Percentiles rank a stretch among this genome's conserved stretches.
These are phyloP conservation scores for Mythimna ferrago DNA, from an alignment of 2,888 invertebrate genomes.

Conservation along the genomic window DNA sequence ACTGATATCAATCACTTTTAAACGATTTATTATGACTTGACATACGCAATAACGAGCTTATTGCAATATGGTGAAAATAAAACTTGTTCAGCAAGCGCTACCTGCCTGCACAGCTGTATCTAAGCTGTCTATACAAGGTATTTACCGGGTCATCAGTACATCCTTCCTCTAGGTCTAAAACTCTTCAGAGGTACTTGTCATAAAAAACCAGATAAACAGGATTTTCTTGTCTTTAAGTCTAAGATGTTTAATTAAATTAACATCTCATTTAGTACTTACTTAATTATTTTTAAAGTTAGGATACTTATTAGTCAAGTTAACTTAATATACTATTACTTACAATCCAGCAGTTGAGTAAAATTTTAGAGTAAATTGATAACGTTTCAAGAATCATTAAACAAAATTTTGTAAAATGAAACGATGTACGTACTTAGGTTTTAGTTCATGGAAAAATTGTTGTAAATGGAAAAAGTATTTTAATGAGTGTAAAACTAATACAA, in stretches of 20 bases:
- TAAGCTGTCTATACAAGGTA: neutral
- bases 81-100: neutral
- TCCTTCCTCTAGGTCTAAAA: conserved; percentile 23
- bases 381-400: neutral
- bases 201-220: conserved; percentile 6
- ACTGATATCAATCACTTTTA: neutral
- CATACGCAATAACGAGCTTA: neutral
- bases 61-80: neutral
- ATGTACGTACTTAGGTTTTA: too few relatives aligned
- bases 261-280: neutral
- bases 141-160: conserved; percentile 6
- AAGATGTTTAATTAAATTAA: conserved; percentile 15
- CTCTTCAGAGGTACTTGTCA: neutral
- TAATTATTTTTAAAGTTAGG: neutral
- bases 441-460: too few relatives aligned
- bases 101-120: neutral
- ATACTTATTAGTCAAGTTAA: too few relatives aligned
- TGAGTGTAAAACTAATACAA: too few relatives aligned
- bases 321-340: too few relatives aligned
- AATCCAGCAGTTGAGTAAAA: too few relatives aligned
- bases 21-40: neutral
- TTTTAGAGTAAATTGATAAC: neutral
- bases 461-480: too few relatives aligned
- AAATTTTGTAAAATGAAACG: too few relatives aligned
- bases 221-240: conserved; percentile 5